Base-by-base conservation (phyloP, 2,888 invertebrate species). In the Drosophila stalkeri region DNA sequence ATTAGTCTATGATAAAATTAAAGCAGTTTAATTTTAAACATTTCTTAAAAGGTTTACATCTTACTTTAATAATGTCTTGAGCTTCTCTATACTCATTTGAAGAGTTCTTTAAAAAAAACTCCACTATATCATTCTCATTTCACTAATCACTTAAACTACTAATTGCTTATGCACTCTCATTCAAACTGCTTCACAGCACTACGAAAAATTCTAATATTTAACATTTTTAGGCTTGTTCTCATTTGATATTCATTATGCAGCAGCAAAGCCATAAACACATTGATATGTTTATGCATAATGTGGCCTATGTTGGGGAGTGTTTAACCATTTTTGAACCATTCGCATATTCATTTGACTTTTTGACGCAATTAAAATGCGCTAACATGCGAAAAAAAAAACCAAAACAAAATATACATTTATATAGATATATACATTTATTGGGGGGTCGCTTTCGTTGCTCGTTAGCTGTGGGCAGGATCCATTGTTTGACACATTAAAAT, bases 401-500 rank as follows among this genome's bases (percentile, higher is more conserved):
- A 47, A 47, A 37, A 37, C 37, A 37, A 33, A 33, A 8, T 3
- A n/a, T 39, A 31, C 18, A 74, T 72, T 75, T 68, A 68, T 75
- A 72, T 64, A 23, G n/a, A 31, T 52, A 11, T 14, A 8, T 18
- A 14, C 7, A 18, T 59, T 71, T 66, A 56, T 59, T 55, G 72
- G 41, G 20, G 20, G 31, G 23, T 44, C 63, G 14, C 14, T 16
- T 16, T 11, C 16, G 55, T 27, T 12, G 39, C n/a, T 47, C 39
- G 39, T 49, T 60, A 18, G 41, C 44, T 39, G 56, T 64, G 44
- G 43, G 74, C 35, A 14, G 68, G 37, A 27, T 54, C 60, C 54
- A 80, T 85, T 84, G 80, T 87, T 85, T 82, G 82, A 64, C 77
- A 82, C 86, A 88, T 88, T 84, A 75, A 84, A 87, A 74, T 82